Conservation (phyloP, 2,797 vertebrate species). For the Trachops cirrhosus region DNA sequence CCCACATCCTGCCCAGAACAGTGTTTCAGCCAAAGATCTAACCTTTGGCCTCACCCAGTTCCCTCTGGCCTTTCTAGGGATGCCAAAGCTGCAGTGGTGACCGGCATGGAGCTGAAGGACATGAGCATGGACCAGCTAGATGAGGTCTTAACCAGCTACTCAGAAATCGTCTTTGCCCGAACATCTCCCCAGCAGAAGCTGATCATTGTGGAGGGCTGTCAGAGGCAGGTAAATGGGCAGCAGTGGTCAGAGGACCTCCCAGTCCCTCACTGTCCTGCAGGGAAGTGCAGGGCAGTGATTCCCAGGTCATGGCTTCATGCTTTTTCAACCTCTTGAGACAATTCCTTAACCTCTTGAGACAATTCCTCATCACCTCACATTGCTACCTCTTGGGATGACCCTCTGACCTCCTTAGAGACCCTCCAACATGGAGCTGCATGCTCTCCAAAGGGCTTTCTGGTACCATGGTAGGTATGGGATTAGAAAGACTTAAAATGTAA, state of each 20-base stretch:
- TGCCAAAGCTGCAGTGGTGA: constrained; percentile 84
- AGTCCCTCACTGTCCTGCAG: neutral
- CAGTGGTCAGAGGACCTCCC: neutral
- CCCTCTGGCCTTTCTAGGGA: constrained; percentile 74
- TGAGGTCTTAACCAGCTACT: constrained; percentile 79
- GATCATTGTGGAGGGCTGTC: constrained; percentile 87
- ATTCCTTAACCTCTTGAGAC: neutral
- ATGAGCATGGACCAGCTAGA: constrained; percentile 84
- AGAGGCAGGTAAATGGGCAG: constrained; percentile 82
- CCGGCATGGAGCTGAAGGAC: constrained; percentile 85
- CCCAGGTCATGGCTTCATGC: neutral
- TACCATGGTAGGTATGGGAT: neutral
- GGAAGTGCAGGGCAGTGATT: neutral
- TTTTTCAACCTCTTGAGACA: neutral
- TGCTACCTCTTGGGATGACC: neutral
- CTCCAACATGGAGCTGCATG: neutral
- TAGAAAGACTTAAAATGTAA: neutral
- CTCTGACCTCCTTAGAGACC: neutral
- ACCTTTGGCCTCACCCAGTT: neutral
- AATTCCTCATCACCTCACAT: neutral
- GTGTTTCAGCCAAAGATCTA: neutral
- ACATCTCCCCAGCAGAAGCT: constrained; percentile 87
- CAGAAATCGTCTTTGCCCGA: constrained; percentile 87
- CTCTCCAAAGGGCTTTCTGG: neutral
- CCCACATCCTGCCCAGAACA: neutral